These are phyloP conservation scores for Acrobasis suavella DNA, from an alignment of 2,888 invertebrate species.

Conservation along the genomic window DNA sequence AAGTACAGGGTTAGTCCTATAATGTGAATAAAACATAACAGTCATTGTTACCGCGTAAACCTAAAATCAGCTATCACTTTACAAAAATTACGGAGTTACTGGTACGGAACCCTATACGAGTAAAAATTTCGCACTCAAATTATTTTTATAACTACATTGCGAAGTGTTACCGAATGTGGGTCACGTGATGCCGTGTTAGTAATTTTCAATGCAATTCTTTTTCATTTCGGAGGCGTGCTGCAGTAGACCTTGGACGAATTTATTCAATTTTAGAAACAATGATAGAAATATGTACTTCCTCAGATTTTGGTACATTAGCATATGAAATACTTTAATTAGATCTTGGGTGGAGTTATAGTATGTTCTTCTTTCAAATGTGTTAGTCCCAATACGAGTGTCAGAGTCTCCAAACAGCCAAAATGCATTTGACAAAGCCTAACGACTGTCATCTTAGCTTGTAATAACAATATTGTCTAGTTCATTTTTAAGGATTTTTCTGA, in stretches of 20 bases:
- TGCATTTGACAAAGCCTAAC: too few relatives aligned
- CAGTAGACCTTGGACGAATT: conserved; percentile 5
- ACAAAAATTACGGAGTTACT: neutral
- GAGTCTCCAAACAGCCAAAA: too few relatives aligned
- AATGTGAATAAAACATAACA: too few relatives aligned
- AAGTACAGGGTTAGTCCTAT: too few relatives aligned
- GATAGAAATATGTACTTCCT: neutral
- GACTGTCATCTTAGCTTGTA: neutral
- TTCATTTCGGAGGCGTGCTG: neutral
- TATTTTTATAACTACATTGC: conserved; percentile 9
- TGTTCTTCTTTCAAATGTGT: too few relatives aligned
- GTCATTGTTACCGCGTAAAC: too few relatives aligned
- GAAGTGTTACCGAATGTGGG: conserved; percentile 14
- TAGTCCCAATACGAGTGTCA: too few relatives aligned
- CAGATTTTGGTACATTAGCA: neutral
- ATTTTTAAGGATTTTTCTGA: too few relatives aligned
- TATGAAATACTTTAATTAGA: neutral
- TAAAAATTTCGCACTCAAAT: neutral
- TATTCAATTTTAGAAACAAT: conserved; percentile 9
- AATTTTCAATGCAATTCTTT: conserved; percentile 6
- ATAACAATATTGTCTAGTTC: neutral
- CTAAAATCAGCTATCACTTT: too few relatives aligned
- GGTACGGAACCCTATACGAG: conserved; percentile 8
- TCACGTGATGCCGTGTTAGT: conserved; percentile 12
- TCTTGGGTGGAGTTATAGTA: too few relatives aligned